Percentiles rank a stretch among this genome's conserved stretches.
phyloP scores from a whole-genome alignment of 2,888 invertebrate genomes.

The Chouioia cunea region DNA sequence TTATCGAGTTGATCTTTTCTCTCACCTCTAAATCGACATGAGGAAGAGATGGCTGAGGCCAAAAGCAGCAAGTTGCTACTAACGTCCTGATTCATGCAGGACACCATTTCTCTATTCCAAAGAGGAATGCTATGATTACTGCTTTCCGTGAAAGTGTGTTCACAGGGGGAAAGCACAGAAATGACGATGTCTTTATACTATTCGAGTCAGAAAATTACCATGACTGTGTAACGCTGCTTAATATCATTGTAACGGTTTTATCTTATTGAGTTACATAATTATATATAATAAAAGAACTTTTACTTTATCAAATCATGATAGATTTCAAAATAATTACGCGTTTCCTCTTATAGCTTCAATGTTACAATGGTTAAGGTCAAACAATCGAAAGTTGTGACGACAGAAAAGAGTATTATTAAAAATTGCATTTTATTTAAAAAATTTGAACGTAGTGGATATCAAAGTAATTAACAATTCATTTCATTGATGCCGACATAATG shows the following conservation, averaged over 20 bases:
- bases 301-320: constrained; percentile 27
- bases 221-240: constrained; percentile 42
- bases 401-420: constrained; percentile 22
- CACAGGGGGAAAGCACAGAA: constrained; percentile 37
- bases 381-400: no score
- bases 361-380: no score
- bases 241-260: constrained; percentile 44
- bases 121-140: constrained; percentile 31
- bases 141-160: constrained; percentile 27
- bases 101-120: constrained; percentile 23
- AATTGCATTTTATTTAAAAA: constrained; percentile 39
- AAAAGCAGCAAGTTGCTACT: constrained; percentile 54
- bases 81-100: constrained; percentile 22
- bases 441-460: constrained; percentile 20
- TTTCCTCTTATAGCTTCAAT: no score
- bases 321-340: not conserved
- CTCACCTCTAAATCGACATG: constrained; percentile 48
- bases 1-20: constrained; percentile 60
- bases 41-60: constrained; percentile 63
- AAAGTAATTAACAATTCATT: constrained; percentile 20
- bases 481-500: no score
- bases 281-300: constrained; percentile 42
- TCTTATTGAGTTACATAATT: constrained; percentile 36
- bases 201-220: constrained; percentile 35
- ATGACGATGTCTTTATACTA: constrained; percentile 45